Conservation (phyloP, 2,888 invertebrate species). For the Euzophera pinguis region DNA sequence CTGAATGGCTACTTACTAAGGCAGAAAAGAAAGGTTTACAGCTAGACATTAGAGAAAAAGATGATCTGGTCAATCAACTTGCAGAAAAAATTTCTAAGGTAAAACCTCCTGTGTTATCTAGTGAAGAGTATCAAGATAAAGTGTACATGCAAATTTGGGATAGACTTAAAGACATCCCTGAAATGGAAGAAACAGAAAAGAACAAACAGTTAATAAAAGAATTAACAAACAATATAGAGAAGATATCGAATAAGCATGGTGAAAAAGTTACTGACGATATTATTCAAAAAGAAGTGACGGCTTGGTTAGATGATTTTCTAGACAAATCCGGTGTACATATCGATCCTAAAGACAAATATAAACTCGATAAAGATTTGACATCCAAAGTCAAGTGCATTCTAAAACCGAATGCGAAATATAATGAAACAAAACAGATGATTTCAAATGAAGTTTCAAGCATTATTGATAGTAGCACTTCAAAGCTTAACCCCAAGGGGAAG, state of each 20-base stretch:
- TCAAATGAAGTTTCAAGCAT: slow-evolving; percentile 19
- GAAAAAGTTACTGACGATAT: not conserved
- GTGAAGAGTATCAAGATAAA: not conserved
- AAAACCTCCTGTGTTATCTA: not conserved
- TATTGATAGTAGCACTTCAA: slow-evolving; percentile 15
- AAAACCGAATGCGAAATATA: slow-evolving; percentile 18
- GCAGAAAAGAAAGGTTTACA: not conserved
- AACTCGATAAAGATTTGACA: slow-evolving; percentile 15
- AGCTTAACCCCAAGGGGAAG: slow-evolving; percentile 15
- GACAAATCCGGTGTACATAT: not conserved
- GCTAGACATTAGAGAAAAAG: not conserved
- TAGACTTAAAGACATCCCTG: not conserved
- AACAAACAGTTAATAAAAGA: not conserved
- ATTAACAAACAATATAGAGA: not conserved
- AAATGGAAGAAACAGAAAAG: not conserved
- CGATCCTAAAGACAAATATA: slow-evolving; percentile 9
- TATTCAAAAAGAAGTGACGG: slow-evolving; percentile 5
- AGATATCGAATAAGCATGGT: not conserved
- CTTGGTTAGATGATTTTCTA: slow-evolving; percentile 14
- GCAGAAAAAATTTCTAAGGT: not conserved
- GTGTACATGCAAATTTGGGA: not conserved
- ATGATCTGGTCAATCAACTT: not conserved
- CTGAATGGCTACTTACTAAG: slow-evolving; percentile 10
- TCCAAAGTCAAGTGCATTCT: not conserved
- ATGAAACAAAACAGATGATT: slow-evolving; percentile 18